Evolutionary conservation across 2,113 vertebrate genomes (phyloP).

Genomic region (Crotalus viridis): DNA sequence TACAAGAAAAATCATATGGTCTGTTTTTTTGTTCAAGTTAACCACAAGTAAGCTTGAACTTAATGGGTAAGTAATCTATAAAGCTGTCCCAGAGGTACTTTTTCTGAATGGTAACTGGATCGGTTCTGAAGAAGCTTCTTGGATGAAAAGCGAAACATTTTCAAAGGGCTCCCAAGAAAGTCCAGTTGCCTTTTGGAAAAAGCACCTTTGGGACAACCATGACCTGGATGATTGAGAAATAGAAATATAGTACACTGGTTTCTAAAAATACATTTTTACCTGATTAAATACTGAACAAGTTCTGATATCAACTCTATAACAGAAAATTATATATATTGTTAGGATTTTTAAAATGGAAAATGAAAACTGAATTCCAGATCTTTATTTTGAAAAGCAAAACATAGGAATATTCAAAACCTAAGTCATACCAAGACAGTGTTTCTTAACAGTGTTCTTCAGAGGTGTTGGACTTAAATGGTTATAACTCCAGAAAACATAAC

Average conservation of each 20-base stretch:
- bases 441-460: not conserved
- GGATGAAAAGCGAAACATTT: not conserved
- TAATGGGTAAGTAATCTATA: not conserved
- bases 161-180: not conserved
- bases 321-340: not conserved
- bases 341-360: not conserved
- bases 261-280: not conserved
- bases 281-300: not conserved
- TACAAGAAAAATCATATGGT: not conserved
- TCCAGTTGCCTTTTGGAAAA: not conserved
- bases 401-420: constrained; percentile 24
- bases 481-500: not conserved
- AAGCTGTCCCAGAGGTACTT: not conserved
- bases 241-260: not conserved
- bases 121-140: not conserved
- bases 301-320: not conserved
- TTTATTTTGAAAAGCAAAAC: not conserved
- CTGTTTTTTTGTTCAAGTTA: not conserved
- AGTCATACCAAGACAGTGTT: not conserved
- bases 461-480: not conserved
- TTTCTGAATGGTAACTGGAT: not conserved
- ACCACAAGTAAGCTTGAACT: not conserved
- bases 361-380: not conserved
- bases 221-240: not conserved
- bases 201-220: not conserved